Conservation (phyloP, 1,140 invertebrate species). For the Camponotus floridanus region DNA sequence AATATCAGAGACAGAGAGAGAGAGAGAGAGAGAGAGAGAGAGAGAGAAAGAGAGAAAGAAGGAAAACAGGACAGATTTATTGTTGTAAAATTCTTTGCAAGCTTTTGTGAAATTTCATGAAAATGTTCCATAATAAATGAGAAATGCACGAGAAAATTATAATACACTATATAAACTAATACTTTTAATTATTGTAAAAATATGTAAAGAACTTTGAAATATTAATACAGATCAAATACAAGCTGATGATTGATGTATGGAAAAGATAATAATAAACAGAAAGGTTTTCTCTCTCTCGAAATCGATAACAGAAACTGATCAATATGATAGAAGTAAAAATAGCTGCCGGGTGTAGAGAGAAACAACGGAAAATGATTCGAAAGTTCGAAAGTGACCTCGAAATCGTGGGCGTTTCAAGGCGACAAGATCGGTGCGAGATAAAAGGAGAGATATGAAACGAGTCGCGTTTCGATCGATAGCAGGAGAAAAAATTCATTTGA, state of each 20-base stretch:
- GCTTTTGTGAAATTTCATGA: neutral
- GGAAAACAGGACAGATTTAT: conserved; percentile 18
- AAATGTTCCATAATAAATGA: neutral
- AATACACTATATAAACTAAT: neutral
- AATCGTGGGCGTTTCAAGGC: conserved; percentile 54
- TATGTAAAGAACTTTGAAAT: neutral
- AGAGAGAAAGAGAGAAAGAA: neutral
- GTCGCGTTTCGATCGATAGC: conserved; percentile 47
- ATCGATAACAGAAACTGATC: neutral
- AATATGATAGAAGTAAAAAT: neutral
- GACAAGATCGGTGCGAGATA: conserved; percentile 49
- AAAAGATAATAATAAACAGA: neutral
- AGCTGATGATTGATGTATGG: neutral
- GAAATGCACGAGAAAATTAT: neutral
- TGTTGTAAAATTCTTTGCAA: conserved; percentile 9
- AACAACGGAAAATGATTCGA: conserved; percentile 48
- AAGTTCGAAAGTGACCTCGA: conserved; percentile 55
- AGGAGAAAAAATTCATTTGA: conserved; percentile 47
- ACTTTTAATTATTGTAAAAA: neutral
- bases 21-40: too few species aligned
- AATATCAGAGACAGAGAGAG: conserved; percentile 1
- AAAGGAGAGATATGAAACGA: conserved; percentile 46
- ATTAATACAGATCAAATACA: neutral
- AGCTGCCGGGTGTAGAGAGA: neutral
- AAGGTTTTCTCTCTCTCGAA: neutral